Conservation (phyloP, 2,888 invertebrate species). For the Cybosia mesomella region DNA sequence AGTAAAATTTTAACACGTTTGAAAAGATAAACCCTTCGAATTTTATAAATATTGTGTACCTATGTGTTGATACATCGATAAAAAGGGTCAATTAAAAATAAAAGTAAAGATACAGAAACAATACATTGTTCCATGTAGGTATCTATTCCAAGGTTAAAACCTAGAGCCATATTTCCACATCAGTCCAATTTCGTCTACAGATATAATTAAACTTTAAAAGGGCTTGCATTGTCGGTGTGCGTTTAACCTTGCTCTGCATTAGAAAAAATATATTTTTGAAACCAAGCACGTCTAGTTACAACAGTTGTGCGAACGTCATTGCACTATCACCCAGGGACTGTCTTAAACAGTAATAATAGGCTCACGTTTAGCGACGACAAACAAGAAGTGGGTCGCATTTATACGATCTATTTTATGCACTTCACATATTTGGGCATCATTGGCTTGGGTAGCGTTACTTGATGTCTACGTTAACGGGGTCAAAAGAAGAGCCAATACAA, state of each 20-base stretch:
- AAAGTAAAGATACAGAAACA: background rate
- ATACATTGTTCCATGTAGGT: background rate
- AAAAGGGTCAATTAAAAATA: background rate
- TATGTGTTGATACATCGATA: background rate
- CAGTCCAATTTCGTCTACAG: conserved; percentile 16
- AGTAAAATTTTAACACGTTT: background rate
- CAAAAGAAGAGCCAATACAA: conserved; percentile 14
- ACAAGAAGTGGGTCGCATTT: conserved; percentile 51
- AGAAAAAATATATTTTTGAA: conserved; percentile 45
- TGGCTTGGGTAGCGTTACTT: conserved; percentile 14
- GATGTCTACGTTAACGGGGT: conserved; percentile 17
- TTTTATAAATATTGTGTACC: too few species aligned
- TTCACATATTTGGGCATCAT: conserved; percentile 24
- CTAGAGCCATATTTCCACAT: background rate
- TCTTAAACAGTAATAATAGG: conserved; percentile 51
- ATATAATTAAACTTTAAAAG: conserved; percentile 20
- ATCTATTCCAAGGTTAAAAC: background rate
- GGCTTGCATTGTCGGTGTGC: conserved; percentile 13
- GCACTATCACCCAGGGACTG: conserved; percentile 30
- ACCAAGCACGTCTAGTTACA: conserved; percentile 50
- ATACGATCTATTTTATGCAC: conserved; percentile 50
- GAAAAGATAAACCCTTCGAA: background rate
- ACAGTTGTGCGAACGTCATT: conserved; percentile 32
- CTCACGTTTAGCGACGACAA: conserved; percentile 54
- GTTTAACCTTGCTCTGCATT: conserved; percentile 47